Evolutionary conservation across 2,797 vertebrate genomes (phyloP).

Genomic region (Melanotaenia nigrans): DNA sequence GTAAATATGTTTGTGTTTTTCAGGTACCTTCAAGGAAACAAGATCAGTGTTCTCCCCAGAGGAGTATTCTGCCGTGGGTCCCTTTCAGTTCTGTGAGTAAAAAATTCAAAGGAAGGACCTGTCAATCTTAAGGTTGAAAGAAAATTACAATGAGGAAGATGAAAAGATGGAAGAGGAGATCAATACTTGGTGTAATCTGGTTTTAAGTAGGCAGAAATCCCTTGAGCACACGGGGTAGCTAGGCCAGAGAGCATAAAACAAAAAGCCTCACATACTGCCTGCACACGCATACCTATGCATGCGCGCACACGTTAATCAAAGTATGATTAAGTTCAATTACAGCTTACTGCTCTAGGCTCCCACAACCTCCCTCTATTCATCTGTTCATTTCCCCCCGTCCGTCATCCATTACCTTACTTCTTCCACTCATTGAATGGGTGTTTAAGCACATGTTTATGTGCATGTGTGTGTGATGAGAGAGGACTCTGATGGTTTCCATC

Average conservation of each 20-base stretch:
- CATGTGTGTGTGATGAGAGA: constrained; percentile 53
- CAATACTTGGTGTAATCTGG: constrained; percentile 66
- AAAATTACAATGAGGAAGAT: constrained; percentile 18
- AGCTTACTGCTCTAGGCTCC: constrained; percentile 69
- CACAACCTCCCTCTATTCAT: constrained; percentile 57
- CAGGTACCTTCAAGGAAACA: constrained; percentile 84
- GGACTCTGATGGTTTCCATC: constrained; percentile 75
- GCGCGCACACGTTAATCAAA: constrained; percentile 61
- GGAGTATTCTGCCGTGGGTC: constrained; percentile 78
- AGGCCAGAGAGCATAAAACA: constrained; percentile 37
- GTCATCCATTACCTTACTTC: constrained; percentile 75
- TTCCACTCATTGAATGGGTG: constrained; percentile 62
- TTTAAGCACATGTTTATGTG: constrained; percentile 53
- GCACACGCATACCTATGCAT: constrained; percentile 9
- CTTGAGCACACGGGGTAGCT: constrained; percentile 32
- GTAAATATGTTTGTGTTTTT: constrained; percentile 9
- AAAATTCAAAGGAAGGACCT: constrained; percentile 11
- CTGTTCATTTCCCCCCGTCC: constrained; percentile 42
- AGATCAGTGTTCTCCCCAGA: constrained; percentile 78
- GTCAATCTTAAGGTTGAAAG: constrained; percentile 6
- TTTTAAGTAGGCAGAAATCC: constrained; percentile 69
- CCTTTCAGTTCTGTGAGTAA: constrained; percentile 82
- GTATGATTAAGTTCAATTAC: constrained; percentile 77
- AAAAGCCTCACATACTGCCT: constrained; percentile 22
- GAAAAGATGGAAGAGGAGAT: constrained; percentile 26